phyloP scores from a whole-genome alignment of 2,888 invertebrate species.

The Epinotia brunnichana region DNA sequence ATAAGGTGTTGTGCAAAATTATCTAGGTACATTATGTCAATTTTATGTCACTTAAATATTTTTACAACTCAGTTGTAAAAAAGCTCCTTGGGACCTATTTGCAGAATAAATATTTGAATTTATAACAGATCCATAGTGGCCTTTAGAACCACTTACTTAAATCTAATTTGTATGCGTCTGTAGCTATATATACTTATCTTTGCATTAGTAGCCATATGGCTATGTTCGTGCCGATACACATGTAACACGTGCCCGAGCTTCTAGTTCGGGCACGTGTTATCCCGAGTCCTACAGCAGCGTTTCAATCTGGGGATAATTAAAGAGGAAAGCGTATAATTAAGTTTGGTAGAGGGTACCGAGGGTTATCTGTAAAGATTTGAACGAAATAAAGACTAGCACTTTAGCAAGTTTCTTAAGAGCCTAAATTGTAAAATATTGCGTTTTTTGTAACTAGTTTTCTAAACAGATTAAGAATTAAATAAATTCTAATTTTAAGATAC shows the following conservation, averaged over 20 bases:
- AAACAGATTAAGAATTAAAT: no score
- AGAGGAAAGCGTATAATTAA: not conserved
- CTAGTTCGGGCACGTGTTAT: not conserved
- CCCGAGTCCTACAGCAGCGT: not conserved
- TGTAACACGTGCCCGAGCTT: no score
- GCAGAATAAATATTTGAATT: no score
- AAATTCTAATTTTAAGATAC: no score
- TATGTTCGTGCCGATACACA: not conserved
- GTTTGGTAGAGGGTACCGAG: not conserved
- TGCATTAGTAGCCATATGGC: conserved; percentile 12
- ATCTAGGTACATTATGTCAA: no score
- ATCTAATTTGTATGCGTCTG: conserved; percentile 11
- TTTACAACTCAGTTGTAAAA: no score
- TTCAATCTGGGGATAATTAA: not conserved
- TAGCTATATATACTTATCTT: not conserved
- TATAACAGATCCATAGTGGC: no score
- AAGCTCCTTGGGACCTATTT: no score
- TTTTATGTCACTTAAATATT: no score
- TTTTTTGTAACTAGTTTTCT: no score
- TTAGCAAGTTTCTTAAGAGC: not conserved
- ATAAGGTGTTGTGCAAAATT: no score
- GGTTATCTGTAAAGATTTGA: not conserved
- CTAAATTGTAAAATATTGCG: no score
- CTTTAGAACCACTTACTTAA: not conserved
- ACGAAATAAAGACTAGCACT: not conserved